Conservation (phyloP, 2,113 vertebrate species). For the Thalassarche chlororhynchos region DNA sequence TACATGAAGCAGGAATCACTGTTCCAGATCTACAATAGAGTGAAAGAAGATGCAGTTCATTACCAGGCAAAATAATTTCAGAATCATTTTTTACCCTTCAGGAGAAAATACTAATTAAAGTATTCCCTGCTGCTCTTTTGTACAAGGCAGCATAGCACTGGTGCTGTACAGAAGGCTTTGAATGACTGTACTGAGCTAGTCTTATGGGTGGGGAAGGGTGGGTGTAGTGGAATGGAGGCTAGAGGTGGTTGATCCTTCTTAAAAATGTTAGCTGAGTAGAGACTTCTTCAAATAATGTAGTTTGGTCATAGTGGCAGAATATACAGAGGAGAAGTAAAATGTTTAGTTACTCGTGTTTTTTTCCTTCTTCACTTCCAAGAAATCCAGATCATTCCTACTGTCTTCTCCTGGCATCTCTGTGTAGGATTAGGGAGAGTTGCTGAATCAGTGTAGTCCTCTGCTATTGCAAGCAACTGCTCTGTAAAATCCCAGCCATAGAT, state of each 20-base stretch:
- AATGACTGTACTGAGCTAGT: background rate
- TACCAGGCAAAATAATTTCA: background rate
- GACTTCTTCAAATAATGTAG: background rate
- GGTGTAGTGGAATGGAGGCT: background rate
- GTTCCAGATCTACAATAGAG: background rate
- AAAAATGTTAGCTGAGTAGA: background rate
- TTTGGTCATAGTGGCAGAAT: background rate
- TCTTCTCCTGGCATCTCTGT: background rate
- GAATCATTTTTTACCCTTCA: background rate
- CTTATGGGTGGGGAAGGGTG: background rate
- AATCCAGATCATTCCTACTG: background rate
- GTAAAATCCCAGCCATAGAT: background rate
- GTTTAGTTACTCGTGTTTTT: background rate
- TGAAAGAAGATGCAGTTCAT: background rate
- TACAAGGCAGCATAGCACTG: background rate
- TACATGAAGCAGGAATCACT: background rate
- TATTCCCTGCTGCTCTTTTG: background rate
- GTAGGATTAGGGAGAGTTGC: background rate
- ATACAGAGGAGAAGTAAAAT: background rate
- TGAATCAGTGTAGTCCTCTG: background rate
- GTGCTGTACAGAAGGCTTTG: background rate
- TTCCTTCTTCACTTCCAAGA: background rate
- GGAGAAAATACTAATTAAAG: background rate
- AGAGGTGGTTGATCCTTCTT: background rate
- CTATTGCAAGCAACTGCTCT: background rate